Evolutionary conservation across 2,113 vertebrate genomes (phyloP).

Genomic region (Oceanites oceanicus): DNA sequence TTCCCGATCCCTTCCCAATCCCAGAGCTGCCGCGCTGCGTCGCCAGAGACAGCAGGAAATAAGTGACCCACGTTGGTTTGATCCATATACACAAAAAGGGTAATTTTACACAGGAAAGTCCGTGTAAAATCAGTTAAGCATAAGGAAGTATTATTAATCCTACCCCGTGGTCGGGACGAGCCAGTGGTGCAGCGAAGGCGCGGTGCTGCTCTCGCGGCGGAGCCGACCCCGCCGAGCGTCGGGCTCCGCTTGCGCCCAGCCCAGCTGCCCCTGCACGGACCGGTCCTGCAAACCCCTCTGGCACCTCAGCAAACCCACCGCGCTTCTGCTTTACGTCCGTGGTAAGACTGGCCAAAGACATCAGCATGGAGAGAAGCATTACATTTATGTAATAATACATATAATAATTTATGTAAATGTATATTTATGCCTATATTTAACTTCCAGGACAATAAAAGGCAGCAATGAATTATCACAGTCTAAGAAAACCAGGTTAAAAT

Average conservation of each 20-base stretch:
- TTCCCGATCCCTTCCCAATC: too few species aligned
- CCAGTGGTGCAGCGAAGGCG: not conserved
- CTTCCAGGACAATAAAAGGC: not conserved
- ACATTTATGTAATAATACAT: too few species aligned
- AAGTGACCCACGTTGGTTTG: not conserved
- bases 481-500: not conserved
- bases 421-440: too few species aligned
- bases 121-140: not conserved
- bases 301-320: not conserved
- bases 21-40: too few species aligned
- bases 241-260: not conserved
- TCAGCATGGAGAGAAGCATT: fast-evolving
- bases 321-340: not conserved
- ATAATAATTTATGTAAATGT: too few species aligned
- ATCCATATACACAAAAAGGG: not conserved
- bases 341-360: not conserved
- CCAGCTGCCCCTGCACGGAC: not conserved
- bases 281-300: not conserved
- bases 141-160: not conserved
- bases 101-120: not conserved
- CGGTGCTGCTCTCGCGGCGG: too few species aligned
- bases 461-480: not conserved
- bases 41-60: not conserved
- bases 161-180: not conserved
- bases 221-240: too few species aligned